phyloP scores from a whole-genome alignment of 1,140 invertebrate genomes.

The Patella vulgata region DNA sequence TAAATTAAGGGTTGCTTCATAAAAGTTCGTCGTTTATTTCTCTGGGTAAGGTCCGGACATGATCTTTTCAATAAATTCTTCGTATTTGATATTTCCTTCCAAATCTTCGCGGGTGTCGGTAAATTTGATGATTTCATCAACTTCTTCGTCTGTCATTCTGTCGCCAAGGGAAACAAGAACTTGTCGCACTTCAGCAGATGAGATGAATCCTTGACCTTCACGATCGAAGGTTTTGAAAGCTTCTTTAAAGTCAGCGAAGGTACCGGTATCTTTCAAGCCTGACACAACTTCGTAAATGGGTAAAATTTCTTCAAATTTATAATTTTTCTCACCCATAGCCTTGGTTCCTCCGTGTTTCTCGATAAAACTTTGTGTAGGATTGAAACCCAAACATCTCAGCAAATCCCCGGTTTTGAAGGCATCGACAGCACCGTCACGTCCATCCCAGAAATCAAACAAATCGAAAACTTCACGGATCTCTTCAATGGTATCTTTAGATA shows the following conservation, averaged over 20 bases:
- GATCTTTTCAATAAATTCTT: no score
- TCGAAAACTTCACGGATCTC: conserved; percentile 66
- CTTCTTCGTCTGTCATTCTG: conserved; percentile 81
- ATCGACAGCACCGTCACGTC: conserved; percentile 66
- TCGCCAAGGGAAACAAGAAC: conserved; percentile 93
- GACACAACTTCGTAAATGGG: conserved; percentile 96
- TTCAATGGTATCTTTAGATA: conserved; percentile 52
- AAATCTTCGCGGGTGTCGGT: no score
- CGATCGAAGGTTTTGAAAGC: conserved; percentile 99
- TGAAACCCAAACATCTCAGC: conserved; percentile 90
- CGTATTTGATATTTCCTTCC: conserved; percentile 50
- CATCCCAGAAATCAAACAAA: conserved; percentile 68
- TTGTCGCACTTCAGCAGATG: conserved; percentile 95
- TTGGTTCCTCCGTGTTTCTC: conserved; percentile 94
- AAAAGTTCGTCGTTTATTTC: no score
- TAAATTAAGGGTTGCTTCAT: no score
- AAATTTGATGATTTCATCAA: conserved; percentile 75
- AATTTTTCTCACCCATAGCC: conserved; percentile 90
- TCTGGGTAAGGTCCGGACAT: no score
- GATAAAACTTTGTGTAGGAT: conserved; percentile 90
- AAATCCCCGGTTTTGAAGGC: conserved; percentile 78
- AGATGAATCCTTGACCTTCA: conserved; percentile 95
- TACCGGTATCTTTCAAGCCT: conserved; percentile 97
- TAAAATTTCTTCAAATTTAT: conserved; percentile 95
- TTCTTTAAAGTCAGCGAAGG: conserved; percentile 98